A percentile compares a stretch with the other conserved stretches of the same genome.
Conservation (phyloP, 92 coral and sea anemone species). For the Galaxea fascicularis region DNA sequence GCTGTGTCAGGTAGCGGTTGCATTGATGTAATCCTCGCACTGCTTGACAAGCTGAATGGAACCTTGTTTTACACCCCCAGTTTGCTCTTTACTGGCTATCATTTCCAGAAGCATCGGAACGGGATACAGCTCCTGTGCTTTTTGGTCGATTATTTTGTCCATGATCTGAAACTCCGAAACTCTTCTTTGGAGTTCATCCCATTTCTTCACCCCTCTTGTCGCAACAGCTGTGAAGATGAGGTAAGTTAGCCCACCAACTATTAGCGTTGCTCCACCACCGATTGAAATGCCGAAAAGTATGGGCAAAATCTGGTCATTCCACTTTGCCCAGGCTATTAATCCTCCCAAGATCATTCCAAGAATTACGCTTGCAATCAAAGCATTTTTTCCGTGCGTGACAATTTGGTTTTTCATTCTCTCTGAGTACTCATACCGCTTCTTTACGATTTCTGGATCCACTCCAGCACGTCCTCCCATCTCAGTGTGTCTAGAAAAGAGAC, state of each 20-base stretch:
- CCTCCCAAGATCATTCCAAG: constrained; percentile 32
- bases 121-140: neutral
- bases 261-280: constrained; percentile 11
- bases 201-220: neutral
- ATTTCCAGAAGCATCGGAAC: neutral
- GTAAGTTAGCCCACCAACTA: neutral
- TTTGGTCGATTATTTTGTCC: neutral
- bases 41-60: neutral
- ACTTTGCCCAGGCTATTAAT: neutral
- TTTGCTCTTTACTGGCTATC: neutral
- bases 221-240: neutral
- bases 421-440: neutral
- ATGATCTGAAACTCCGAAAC: neutral
- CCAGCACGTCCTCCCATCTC: neutral
- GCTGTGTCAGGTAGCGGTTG: neutral
- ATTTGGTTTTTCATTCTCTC: neutral
- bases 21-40: neutral
- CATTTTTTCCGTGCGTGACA: constrained; percentile 10
- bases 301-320: neutral
- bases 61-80: neutral
- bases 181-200: neutral
- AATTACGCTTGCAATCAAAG: neutral
- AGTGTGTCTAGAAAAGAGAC: neutral
- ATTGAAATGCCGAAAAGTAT: neutral
- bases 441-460: neutral